Conservation (phyloP, 2,797 vertebrate species). For the Buphagus erythrorhynchus region DNA sequence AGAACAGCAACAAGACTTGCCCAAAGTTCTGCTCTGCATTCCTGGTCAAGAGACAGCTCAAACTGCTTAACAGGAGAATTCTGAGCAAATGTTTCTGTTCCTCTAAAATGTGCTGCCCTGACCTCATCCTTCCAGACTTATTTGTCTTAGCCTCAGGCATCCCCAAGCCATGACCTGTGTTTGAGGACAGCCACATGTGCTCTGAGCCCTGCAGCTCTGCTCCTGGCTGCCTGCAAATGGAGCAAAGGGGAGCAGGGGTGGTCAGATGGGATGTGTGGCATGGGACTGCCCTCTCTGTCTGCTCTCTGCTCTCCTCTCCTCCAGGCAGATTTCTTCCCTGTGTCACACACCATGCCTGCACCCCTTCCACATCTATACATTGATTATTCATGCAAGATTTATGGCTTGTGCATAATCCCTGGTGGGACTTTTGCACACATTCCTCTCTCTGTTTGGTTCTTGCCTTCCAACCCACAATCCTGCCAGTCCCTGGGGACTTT, state of each 20-base stretch:
- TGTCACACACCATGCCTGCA: neutral
- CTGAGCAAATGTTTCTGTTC: neutral
- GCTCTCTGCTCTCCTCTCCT: neutral
- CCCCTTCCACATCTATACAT: neutral
- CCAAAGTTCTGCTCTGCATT: neutral
- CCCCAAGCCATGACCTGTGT: neutral
- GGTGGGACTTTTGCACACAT: neutral
- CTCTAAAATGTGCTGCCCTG: neutral
- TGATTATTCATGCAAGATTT: neutral
- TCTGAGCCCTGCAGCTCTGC: neutral
- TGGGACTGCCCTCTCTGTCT: neutral
- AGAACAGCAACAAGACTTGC: neutral
- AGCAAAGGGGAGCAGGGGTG: neutral
- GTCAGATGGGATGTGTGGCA: rapidly evolving
- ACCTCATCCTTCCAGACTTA: neutral
- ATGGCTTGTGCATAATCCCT: neutral
- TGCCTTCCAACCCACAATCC: neutral
- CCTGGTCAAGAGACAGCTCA: neutral
- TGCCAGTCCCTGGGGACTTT: neutral
- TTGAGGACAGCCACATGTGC: slow-evolving; percentile 31
- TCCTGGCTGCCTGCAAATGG: neutral
- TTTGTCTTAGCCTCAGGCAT: slow-evolving; percentile 8
- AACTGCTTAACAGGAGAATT: neutral
- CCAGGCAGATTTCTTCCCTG: neutral
- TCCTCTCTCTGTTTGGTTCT: neutral